phyloP scores from a whole-genome alignment of 2,888 invertebrate genomes.

The Agonopterix arenella region DNA sequence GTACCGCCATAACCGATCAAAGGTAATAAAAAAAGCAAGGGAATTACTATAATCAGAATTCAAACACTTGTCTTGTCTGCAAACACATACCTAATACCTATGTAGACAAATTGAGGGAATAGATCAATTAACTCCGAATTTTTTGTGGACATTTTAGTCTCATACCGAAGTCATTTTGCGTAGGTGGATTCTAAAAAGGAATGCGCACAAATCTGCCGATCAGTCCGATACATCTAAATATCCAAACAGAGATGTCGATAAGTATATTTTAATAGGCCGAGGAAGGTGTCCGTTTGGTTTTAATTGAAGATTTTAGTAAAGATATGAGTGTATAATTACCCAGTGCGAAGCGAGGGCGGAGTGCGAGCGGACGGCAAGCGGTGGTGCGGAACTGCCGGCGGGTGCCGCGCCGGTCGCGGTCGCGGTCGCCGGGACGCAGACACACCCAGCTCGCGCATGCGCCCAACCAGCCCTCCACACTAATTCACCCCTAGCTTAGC shows the following conservation, averaged over 20 bases:
- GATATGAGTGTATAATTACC: constrained; percentile 36
- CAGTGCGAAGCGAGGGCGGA: constrained; percentile 19
- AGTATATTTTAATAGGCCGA: background rate
- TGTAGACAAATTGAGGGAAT: background rate
- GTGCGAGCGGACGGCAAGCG: constrained; percentile 29
- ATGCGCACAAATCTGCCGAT: constrained; percentile 34
- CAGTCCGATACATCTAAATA: constrained; percentile 14
- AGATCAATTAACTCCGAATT: constrained; percentile 4
- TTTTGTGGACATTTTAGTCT: background rate
- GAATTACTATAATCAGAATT: background rate
- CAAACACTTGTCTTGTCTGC: background rate
- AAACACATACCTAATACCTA: background rate
- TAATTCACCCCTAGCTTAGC: constrained; percentile 9
- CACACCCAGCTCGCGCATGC: constrained; percentile 71
- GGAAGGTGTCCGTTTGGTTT: constrained; percentile 6
- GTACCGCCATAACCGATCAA: background rate
- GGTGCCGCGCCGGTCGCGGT: constrained; percentile 26
- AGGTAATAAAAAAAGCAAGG: background rate
- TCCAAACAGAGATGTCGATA: constrained; percentile 6
- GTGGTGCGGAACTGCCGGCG: constrained; percentile 58
- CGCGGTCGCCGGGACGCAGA: constrained; percentile 29
- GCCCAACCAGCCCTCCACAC: constrained; percentile 30
- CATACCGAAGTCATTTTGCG: constrained; percentile 35
- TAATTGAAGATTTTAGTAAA: constrained; percentile 13
- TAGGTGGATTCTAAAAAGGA: constrained; percentile 46